Conservation (phyloP, 2,113 vertebrate species). For the Chlamydotis undulata region DNA sequence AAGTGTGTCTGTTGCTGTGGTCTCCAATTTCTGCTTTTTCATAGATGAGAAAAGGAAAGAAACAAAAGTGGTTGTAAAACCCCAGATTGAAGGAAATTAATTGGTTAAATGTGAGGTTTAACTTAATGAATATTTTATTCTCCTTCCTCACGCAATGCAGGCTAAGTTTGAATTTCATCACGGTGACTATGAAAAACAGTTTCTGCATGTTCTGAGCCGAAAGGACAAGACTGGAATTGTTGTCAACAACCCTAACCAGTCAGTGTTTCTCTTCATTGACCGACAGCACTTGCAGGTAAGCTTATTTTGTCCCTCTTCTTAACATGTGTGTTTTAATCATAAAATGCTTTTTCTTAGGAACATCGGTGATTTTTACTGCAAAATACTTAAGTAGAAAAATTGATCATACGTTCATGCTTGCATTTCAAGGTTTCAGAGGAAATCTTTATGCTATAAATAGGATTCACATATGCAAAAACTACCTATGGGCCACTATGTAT, state of each 20-base stretch:
- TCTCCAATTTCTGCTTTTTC: neutral
- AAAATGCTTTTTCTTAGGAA: neutral
- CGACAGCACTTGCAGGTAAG: conserved; percentile 97
- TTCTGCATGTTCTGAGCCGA: conserved; percentile 95
- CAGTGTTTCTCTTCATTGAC: conserved; percentile 98
- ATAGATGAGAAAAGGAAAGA: neutral
- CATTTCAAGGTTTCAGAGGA: neutral
- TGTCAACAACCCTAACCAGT: conserved; percentile 91
- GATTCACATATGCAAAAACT: neutral
- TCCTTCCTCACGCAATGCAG: conserved; percentile 62
- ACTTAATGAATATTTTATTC: neutral
- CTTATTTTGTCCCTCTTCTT: neutral
- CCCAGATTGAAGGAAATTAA: neutral
- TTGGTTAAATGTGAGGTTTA: neutral
- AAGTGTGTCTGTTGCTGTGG: accelerated
- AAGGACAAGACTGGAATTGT: conserved; percentile 99
- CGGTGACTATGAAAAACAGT: conserved; percentile 99
- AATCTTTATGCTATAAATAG: neutral
- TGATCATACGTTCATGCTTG: neutral
- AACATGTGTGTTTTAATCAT: neutral
- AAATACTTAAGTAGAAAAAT: neutral
- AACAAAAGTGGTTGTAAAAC: neutral
- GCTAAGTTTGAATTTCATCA: conserved; percentile 99
- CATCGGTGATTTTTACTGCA: neutral
- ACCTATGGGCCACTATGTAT: neutral